These are phyloP conservation scores for Campoplex capitator DNA, from an alignment of 2,888 invertebrate genomes.

Conservation along the genomic window DNA sequence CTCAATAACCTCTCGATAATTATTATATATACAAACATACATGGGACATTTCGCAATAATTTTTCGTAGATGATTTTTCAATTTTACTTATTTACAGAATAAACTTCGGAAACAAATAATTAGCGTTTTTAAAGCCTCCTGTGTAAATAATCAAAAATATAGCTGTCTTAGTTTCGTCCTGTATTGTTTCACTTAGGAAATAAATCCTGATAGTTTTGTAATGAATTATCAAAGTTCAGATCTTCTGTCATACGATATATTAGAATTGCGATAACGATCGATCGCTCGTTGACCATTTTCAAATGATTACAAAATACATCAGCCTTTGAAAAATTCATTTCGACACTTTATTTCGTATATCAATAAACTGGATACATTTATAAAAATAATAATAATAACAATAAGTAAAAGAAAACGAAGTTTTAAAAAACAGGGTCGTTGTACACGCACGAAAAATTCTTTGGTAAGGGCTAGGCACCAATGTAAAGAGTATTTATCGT, in stretches of 20 bases:
- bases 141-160: slow-evolving; percentile 36
- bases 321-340: not conserved
- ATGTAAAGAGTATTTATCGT: slow-evolving; percentile 3
- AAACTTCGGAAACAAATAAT: slow-evolving; percentile 16
- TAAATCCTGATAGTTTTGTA: not conserved
- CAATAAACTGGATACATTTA: not conserved
- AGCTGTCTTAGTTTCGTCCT: not conserved
- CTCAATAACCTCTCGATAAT: not conserved
- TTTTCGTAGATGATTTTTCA: slow-evolving; percentile 2
- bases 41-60: slow-evolving; percentile 1
- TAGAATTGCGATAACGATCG: not conserved
- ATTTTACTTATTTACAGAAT: slow-evolving; percentile 33
- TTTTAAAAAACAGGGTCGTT: not conserved
- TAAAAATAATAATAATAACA: not conserved
- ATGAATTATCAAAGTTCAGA: slow-evolving; percentile 1
- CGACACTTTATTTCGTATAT: not conserved
- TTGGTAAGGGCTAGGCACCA: slow-evolving; percentile 14
- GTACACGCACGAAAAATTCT: slow-evolving; percentile 5
- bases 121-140: not conserved
- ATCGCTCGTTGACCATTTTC: not conserved
- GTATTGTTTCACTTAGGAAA: not conserved
- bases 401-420: not conserved
- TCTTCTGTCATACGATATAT: not conserved
- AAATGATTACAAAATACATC: not conserved
- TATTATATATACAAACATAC: slow-evolving; percentile 36